These are phyloP conservation scores for Catocala nupta DNA, from an alignment of 2,888 invertebrate genomes.

Conservation along the genomic window DNA sequence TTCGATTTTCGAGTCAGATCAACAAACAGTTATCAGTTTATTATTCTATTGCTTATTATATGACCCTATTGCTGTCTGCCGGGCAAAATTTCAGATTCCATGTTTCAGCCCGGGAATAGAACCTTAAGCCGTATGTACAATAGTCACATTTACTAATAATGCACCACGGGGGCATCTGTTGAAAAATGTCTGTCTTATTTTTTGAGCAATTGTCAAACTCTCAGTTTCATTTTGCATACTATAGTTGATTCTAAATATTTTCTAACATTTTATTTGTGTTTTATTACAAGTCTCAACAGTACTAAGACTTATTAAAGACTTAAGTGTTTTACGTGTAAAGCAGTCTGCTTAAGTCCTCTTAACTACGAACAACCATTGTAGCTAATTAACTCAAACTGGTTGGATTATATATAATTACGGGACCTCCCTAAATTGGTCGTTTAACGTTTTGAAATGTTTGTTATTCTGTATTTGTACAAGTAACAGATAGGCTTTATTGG, in stretches of 20 bases:
- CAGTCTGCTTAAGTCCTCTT: slow-evolving; percentile 32
- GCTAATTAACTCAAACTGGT: slow-evolving; percentile 60
- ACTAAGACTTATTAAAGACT: not conserved
- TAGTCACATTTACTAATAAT: no score
- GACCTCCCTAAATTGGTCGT: slow-evolving; percentile 56
- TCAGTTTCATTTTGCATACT: not conserved
- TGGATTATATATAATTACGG: slow-evolving; percentile 60
- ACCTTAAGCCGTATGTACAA: no score
- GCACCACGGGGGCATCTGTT: no score
- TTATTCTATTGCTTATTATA: no score
- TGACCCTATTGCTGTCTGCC: no score
- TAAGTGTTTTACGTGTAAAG: slow-evolving; percentile 9
- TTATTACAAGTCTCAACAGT: not conserved
- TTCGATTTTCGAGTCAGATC: no score
- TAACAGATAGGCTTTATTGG: not conserved
- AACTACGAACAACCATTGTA: slow-evolving; percentile 33
- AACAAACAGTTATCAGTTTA: no score
- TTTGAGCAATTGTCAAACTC: no score
- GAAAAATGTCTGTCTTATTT: no score
- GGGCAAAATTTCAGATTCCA: no score
- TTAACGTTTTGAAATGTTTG: slow-evolving; percentile 45
- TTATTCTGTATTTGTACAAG: slow-evolving; percentile 8
- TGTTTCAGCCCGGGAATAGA: no score
- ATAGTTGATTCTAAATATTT: not conserved
- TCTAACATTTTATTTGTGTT: not conserved